Base-by-base conservation (phyloP, 2,797 vertebrate species). In the Craterocephalus amniculus region DNA sequence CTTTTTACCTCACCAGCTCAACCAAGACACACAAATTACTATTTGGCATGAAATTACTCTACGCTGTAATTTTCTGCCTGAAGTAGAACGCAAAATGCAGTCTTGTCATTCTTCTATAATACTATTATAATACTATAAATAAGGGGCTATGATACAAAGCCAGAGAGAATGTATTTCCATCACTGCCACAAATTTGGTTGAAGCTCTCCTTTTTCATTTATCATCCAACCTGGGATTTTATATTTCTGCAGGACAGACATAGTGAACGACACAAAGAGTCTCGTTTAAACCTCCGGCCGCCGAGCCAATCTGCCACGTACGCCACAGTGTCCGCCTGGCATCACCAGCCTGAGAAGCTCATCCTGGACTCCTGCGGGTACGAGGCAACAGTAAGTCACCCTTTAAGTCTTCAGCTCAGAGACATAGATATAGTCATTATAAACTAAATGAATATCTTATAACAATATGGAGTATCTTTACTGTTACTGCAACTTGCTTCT, bases 281-380 rank as follows among this genome's bases (percentile, higher is more conserved):
- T 40, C 96, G 94, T 64, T 86, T 98, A 65, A 97, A 96, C 69
- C 93, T 99, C 54, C 95, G 98, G 11, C 98, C 97, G 0, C 97
- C 97, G 1, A 98, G 96, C 90, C 94, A 97, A 58, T 96, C 98
- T 6, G 95, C 98, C 35, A 96, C 97, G 0, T 99, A 96, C 0
- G 95, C 97, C 70, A 96, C 97, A 0, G 96, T 99, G 66, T 98
- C 98, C 31, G 96, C 96, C 84, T 99, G 98, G 98, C 98, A 99
- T 71, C 98, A 99, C 91, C 98, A 97, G 87, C 98, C 98, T 0
- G 98, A 99, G 92, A 99, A 99, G 67, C 96, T 99, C 87, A 99
- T 99, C 92, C 95, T 99, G 11, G 97, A 99, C 79, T 97, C 98
- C 80, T 99, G 98, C 0, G 95, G 97, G 49, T 99, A 99, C 0